Evolutionary conservation across 2,888 invertebrate genomes (phyloP), one percentile per base, ranked within the genome.

Genomic region (Agrochola lota): DNA sequence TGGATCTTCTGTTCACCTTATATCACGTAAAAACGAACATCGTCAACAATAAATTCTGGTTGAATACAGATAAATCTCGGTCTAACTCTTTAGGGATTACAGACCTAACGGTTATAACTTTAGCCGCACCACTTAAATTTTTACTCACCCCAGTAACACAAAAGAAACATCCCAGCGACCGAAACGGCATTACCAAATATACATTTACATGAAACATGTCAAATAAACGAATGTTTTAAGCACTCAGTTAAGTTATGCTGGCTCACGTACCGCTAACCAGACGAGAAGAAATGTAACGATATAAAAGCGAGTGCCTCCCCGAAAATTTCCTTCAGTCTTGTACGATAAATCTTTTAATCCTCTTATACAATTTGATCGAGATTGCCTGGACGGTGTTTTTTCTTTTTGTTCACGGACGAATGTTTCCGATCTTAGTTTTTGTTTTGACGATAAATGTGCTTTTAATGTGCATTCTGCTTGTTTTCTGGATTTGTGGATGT

Each of bases 271-370:
- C 86, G 84, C 86, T 86, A 89, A 87, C 90, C 91, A 91, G 93
- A 91, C 91, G 90, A 92, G 92, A 92, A 92, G 92, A 93, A 92
- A 92, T 92, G 93, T 92, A 93, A 93, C 93, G 93, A 94, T 94
- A 95, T 95, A 95, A 95, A 95, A 94, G 80, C 91, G 92, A 92
- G 93, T 92, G 92, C 94, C 86, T 78, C 93, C 91, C 94, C 94
- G 87, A 94, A 95, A 95, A 94, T 94, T 95, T 94, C 93, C 95
- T 94, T 94, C 93, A 93, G 94, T 94, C 95, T 95, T 94, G 93
- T 94, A 93, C 93, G 92, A 94, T 95, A 95, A 96, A 96, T 96
- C 95, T 94, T 95, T 94, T 96, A 96, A 96, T 96, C 96, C 94
- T 94, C 95, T 95, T 95, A 95, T 93, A 95, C 94, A 95, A 95